phyloP scores from a whole-genome alignment of 2,797 vertebrate species.

The Arnoldichthys spilopterus region DNA sequence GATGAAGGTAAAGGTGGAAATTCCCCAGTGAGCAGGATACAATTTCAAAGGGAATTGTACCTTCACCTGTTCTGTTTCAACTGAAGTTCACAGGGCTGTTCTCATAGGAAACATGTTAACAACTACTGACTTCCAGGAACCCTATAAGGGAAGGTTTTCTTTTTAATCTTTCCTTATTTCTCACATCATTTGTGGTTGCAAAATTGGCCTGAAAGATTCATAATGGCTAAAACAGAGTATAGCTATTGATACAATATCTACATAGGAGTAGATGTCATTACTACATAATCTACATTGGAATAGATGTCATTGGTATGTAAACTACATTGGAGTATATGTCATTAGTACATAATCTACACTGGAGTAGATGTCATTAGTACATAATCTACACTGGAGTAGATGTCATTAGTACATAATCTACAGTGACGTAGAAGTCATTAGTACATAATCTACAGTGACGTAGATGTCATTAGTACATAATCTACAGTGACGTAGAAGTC shows the following conservation, averaged over 20 bases:
- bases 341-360: not conserved
- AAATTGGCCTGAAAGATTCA: not conserved
- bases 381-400: not conserved
- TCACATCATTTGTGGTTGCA: not conserved
- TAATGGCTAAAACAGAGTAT: not conserved
- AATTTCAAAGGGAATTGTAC: constrained; percentile 34
- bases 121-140: constrained; percentile 2
- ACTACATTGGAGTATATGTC: not conserved
- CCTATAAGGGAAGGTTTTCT: not conserved
- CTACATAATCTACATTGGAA: not conserved
- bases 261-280: not conserved
- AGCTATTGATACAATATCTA: not conserved
- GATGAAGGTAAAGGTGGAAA: not conserved
- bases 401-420: not conserved
- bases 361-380: not conserved
- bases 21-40: constrained; percentile 9
- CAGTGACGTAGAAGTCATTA: not conserved
- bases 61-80: constrained; percentile 18
- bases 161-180: too few relatives aligned
- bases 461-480: not conserved
- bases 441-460: not conserved
- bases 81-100: not conserved
- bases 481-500: too few relatives aligned
- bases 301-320: not conserved
- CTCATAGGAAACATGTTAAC: not conserved